A percentile compares a stretch with the other conserved stretches of the same genome.
Conservation (phyloP, 1,140 invertebrate genomes). For the Lepidurus arcticus region DNA sequence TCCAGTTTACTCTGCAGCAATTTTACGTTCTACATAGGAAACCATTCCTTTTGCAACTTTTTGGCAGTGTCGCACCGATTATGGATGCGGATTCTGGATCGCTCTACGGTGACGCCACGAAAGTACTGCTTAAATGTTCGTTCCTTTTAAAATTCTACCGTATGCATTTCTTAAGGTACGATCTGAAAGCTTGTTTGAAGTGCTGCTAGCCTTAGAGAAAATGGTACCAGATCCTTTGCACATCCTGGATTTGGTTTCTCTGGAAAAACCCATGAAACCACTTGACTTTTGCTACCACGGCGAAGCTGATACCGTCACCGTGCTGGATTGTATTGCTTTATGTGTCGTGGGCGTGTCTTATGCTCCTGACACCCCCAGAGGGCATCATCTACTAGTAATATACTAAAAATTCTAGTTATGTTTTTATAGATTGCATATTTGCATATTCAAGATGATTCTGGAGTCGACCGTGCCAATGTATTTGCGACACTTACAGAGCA, state of each 20-base stretch:
- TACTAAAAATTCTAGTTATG: slow-evolving; percentile 1
- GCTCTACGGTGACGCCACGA: slow-evolving; percentile 80
- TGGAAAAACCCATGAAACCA: slow-evolving; percentile 91
- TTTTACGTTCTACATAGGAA: slow-evolving; percentile 98
- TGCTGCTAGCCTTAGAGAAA: slow-evolving; percentile 85
- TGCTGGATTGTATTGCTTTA: slow-evolving; percentile 86
- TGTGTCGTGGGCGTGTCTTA: slow-evolving; percentile 98
- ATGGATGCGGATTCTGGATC: slow-evolving; percentile 86
- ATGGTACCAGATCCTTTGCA: slow-evolving; percentile 89
- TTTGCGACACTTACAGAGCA: slow-evolving; percentile 83
- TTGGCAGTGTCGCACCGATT: slow-evolving; percentile 93
- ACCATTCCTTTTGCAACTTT: slow-evolving; percentile 98
- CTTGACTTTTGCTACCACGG: slow-evolving; percentile 97
- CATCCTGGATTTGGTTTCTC: slow-evolving; percentile 90
- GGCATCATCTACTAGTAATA: slow-evolving; percentile 92
- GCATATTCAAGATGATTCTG: slow-evolving; percentile 67
- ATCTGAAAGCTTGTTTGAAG: slow-evolving; percentile 79
- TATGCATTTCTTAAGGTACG: slow-evolving; percentile 60
- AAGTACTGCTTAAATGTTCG: slow-evolving; percentile 52
- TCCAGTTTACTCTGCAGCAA: slow-evolving; percentile 97
- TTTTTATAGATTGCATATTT: too few relatives aligned
- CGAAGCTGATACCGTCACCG: slow-evolving; percentile 88
- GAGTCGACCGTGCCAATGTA: slow-evolving; percentile 95
- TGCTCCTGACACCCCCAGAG: slow-evolving; percentile 87
- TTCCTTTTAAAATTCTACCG: background rate